These are phyloP conservation scores for Poeciliopsis paucimaculata DNA, from an alignment of 2,797 vertebrate species.

Conservation along the genomic window DNA sequence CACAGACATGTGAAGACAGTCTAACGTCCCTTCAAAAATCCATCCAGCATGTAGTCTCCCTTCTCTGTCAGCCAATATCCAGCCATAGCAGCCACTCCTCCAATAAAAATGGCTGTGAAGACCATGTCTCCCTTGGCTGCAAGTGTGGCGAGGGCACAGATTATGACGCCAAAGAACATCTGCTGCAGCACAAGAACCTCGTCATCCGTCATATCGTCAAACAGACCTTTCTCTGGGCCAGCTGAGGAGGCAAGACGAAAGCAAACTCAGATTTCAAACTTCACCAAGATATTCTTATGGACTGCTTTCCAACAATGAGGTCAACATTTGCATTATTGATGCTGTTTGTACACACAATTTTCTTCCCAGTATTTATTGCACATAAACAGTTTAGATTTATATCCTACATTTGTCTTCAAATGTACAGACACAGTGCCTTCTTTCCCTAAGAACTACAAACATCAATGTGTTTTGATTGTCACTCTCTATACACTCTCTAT, in stretches of 20 bases:
- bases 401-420: neutral
- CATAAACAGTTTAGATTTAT: neutral
- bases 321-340: neutral
- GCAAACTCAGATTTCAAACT: neutral
- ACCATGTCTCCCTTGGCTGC: slow-evolving; percentile 98
- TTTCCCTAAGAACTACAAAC: neutral
- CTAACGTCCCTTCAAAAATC: slow-evolving; percentile 95
- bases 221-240: slow-evolving; percentile 89
- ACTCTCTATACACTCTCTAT: no score
- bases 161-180: slow-evolving; percentile 97
- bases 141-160: slow-evolving; percentile 93
- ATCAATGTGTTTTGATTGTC: neutral
- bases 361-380: neutral
- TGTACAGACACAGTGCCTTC: neutral
- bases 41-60: slow-evolving; percentile 92
- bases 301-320: neutral
- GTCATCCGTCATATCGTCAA: slow-evolving; percentile 94
- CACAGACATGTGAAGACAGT: neutral
- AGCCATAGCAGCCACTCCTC: slow-evolving; percentile 94
- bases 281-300: neutral
- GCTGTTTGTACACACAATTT: neutral
- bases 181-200: slow-evolving; percentile 98
- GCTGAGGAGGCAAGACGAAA: slow-evolving; percentile 69
- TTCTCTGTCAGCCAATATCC: slow-evolving; percentile 98
- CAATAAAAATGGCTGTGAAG: slow-evolving; percentile 98